A percentile compares a stretch with the other conserved stretches of the same genome.
Evolutionary conservation across 2,113 vertebrate species (phyloP).

Genomic region (Lycaon pictus): DNA sequence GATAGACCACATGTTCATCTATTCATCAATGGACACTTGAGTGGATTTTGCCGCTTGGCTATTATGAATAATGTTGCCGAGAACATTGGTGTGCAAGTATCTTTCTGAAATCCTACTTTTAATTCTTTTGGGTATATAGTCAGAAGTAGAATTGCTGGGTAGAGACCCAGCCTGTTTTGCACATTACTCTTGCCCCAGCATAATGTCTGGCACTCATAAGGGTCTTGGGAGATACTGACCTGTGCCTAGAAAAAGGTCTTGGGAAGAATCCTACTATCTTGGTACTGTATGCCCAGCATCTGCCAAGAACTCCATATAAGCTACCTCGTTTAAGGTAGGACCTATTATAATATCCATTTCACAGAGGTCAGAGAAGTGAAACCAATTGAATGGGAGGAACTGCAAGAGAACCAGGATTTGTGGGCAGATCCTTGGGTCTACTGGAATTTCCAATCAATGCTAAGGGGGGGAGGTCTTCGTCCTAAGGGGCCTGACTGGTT

Average conservation of each 20-base stretch:
- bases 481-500: background rate
- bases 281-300: background rate
- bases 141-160: no score
- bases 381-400: background rate
- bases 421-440: background rate
- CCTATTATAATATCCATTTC: background rate
- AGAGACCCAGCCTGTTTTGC: background rate
- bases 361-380: background rate
- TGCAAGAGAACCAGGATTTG: background rate
- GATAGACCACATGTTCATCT: no score
- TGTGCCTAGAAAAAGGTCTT: background rate
- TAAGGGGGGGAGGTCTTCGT: background rate
- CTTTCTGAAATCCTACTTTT: background rate
- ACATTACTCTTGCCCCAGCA: background rate
- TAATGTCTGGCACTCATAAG: background rate
- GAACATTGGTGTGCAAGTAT: background rate
- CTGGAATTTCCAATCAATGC: background rate
- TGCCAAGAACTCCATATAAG: background rate
- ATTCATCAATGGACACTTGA: background rate
- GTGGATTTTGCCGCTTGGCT: background rate
- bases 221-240: background rate
- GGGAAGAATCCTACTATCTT: background rate
- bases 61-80: background rate
- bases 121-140: background rate
- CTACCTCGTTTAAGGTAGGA: background rate